phyloP scores from a whole-genome alignment of 2,888 invertebrate species.

The Trachelus iudaicus region DNA sequence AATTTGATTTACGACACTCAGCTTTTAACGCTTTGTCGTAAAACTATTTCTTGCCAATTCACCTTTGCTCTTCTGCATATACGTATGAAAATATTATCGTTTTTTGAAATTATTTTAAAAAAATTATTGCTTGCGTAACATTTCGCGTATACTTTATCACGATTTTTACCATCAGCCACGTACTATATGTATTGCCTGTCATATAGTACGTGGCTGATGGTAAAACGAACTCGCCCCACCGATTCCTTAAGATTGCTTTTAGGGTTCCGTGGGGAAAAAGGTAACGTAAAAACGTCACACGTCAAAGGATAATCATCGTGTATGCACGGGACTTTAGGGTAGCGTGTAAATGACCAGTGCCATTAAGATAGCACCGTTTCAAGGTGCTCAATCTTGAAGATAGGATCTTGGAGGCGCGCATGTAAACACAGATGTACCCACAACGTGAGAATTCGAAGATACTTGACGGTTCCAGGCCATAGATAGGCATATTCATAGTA shows the following conservation, averaged over 20 bases:
- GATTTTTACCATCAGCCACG: not conserved
- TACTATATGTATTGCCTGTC: not conserved
- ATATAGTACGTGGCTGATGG: not conserved
- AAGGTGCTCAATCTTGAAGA: slow-evolving; percentile 10
- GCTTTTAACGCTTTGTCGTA: not conserved
- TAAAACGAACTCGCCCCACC: not conserved
- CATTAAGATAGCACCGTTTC: slow-evolving; percentile 36
- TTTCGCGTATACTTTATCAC: not conserved
- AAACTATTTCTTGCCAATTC: not conserved
- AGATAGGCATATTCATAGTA: not conserved
- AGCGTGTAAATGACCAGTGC: slow-evolving; percentile 39
- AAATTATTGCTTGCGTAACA: not conserved
- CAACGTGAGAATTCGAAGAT: not conserved
- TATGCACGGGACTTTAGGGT: slow-evolving; percentile 25
- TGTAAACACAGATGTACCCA: slow-evolving; percentile 4
- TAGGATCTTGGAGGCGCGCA: slow-evolving; percentile 6
- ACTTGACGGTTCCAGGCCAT: not conserved
- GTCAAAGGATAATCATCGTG: not conserved
- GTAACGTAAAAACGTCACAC: not conserved
- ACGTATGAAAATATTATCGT: too few species aligned
- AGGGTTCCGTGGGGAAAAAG: not conserved
- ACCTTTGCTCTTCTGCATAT: not conserved
- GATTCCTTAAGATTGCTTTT: not conserved
- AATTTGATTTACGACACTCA: not conserved
- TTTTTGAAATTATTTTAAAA: not conserved